A percentile compares a stretch with the other conserved stretches of the same genome.
These are phyloP conservation scores for Corythoichthys haematopterus DNA, from an alignment of 2,113 vertebrate genomes.

Conservation along the genomic window DNA sequence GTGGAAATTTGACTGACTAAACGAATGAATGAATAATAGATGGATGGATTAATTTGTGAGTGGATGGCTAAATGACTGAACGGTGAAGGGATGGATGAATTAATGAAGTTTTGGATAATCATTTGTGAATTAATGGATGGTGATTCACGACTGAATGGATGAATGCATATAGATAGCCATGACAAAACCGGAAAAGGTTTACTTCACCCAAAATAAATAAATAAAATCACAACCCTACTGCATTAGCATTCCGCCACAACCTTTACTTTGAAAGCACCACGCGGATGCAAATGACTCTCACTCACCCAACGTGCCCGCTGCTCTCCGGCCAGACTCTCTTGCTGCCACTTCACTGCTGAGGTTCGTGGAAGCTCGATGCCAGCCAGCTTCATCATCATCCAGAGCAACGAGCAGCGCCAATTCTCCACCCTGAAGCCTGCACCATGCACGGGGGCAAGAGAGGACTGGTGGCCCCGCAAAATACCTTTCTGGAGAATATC, in stretches of 20 bases:
- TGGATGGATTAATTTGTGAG: no score
- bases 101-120: no score
- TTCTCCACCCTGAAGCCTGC: constrained; percentile 41
- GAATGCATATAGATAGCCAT: no score
- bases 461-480: constrained; percentile 98
- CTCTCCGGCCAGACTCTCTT: not conserved
- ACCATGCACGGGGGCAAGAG: constrained; percentile 98
- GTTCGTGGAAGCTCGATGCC: not conserved
- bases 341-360: not conserved
- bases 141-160: no score
- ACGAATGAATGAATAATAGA: no score
- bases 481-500: constrained; percentile 97
- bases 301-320: not conserved
- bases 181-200: no score
- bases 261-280: constrained; percentile 24
- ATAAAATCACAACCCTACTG: no score
- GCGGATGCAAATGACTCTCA: constrained; percentile 15
- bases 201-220: no score
- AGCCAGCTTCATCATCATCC: not conserved
- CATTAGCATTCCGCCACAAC: not conserved
- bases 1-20: no score
- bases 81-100: no score
- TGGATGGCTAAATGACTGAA: no score
- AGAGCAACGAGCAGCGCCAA: constrained; percentile 25
- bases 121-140: no score